phyloP scores from a whole-genome alignment of 2,888 invertebrate species.

The Chloroclystis v-ata region DNA sequence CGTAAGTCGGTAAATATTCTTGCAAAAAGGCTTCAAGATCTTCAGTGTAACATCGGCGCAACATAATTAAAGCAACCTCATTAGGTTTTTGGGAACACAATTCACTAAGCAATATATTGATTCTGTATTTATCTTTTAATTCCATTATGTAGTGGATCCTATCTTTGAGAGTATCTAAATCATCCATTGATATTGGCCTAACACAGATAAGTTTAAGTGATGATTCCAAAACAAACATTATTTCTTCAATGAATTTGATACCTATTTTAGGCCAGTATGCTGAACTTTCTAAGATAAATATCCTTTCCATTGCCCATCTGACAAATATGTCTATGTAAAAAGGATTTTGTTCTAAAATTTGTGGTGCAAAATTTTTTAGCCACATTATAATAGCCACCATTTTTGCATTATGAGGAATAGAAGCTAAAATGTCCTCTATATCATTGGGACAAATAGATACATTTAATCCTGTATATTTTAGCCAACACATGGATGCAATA shows the following conservation, averaged over 20 bases:
- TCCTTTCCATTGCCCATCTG: conserved; percentile 68
- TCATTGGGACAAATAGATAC: conserved; percentile 43
- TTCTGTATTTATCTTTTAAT: conserved; percentile 67
- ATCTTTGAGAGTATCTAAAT: conserved; percentile 60
- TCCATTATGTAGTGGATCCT: conserved; percentile 62
- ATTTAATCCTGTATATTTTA: conserved; percentile 62
- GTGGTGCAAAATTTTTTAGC: conserved; percentile 66
- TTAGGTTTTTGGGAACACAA: conserved; percentile 59
- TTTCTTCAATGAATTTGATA: conserved; percentile 63
- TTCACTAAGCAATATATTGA: conserved; percentile 66
- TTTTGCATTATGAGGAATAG: conserved; percentile 63
- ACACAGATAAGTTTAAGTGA: conserved; percentile 59
- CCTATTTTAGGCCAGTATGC: conserved; percentile 75
- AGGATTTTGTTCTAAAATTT: conserved; percentile 62
- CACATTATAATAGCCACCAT: conserved; percentile 65
- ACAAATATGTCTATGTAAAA: conserved; percentile 68
- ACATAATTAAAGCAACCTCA: conserved; percentile 69
- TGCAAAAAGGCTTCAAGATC: conserved; percentile 61
- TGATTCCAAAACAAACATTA: conserved; percentile 52
- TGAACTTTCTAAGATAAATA: conserved; percentile 65
- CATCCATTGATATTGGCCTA: conserved; percentile 66
- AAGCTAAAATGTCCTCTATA: conserved; percentile 54
- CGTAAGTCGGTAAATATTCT: conserved; percentile 63
- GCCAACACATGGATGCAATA: conserved; percentile 68
- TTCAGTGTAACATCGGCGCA: conserved; percentile 72